phyloP scores from a whole-genome alignment of 1,140 invertebrate species.

The Drosophila paulistorum region DNA sequence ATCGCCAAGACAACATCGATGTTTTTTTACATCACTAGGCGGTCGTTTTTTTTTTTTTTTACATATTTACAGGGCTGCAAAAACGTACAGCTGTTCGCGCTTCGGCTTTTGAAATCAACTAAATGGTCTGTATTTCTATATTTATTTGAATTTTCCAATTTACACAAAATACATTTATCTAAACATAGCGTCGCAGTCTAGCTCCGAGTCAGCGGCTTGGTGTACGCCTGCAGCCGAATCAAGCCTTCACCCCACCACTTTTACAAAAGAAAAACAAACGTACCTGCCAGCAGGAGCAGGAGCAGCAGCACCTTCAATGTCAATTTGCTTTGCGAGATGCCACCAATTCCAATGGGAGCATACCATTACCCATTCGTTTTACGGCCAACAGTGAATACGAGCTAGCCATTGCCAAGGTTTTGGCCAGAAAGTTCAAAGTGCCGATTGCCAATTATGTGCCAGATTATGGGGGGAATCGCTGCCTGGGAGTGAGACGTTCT shows the following conservation, averaged over 20 bases:
- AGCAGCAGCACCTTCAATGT: slow-evolving; percentile 43
- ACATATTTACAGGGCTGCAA: too few species aligned
- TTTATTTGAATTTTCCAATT: background rate
- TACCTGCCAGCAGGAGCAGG: slow-evolving; percentile 58
- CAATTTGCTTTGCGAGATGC: slow-evolving; percentile 36
- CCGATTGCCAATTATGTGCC: slow-evolving; percentile 96
- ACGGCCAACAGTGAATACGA: slow-evolving; percentile 84
- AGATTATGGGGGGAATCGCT: slow-evolving; percentile 85
- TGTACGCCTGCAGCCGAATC: slow-evolving; percentile 37
- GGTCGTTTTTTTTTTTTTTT: too few species aligned
- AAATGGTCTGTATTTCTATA: slow-evolving; percentile 45
- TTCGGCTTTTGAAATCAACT: slow-evolving; percentile 2
- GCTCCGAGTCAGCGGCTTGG: slow-evolving; percentile 71
- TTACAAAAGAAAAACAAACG: slow-evolving; percentile 69
- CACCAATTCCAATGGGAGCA: slow-evolving; percentile 25
- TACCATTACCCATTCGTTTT: slow-evolving; percentile 50
- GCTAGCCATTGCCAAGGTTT: slow-evolving; percentile 89
- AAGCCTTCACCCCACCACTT: slow-evolving; percentile 63
- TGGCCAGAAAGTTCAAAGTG: slow-evolving; percentile 96
- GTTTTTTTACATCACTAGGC: too few species aligned
- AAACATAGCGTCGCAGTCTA: slow-evolving; percentile 66
- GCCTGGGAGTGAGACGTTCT: slow-evolving; percentile 88
- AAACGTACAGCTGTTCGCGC: background rate
- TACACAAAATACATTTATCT: background rate
- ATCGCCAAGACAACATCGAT: too few species aligned